phyloP scores from a whole-genome alignment of 2,888 invertebrate species.

The Macroteleia sp. region DNA sequence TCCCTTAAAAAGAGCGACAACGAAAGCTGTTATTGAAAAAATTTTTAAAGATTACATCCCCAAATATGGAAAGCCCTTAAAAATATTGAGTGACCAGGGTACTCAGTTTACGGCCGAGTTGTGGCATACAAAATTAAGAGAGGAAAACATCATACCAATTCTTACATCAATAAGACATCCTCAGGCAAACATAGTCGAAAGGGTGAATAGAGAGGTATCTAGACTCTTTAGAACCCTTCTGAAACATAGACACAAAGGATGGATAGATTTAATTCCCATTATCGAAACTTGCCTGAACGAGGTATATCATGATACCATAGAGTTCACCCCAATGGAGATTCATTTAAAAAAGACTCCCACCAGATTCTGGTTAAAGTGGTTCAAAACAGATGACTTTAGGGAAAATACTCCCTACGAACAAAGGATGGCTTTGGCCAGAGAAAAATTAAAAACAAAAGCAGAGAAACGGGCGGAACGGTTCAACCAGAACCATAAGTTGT shows the following conservation, averaged over 20 bases:
- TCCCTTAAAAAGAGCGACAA: slow-evolving; percentile 5
- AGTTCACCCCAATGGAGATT: slow-evolving; percentile 3
- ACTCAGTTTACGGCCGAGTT: slow-evolving; percentile 4
- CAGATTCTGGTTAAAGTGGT: not conserved
- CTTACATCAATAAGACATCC: slow-evolving; percentile 9
- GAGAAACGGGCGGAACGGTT: not conserved
- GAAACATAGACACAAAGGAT: not conserved
- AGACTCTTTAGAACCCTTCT: slow-evolving; percentile 5
- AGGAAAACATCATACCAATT: not conserved
- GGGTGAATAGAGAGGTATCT: not conserved
- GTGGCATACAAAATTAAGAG: not conserved
- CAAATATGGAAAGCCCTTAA: not conserved
- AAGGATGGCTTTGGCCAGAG: not conserved
- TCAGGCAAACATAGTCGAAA: not conserved
- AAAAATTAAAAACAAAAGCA: not conserved
- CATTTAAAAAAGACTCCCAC: not conserved
- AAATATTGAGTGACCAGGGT: slow-evolving; percentile 6
- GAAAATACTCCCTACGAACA: not conserved
- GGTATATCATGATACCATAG: not conserved
- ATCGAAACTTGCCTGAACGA: slow-evolving; percentile 6
- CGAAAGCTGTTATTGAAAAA: not conserved
- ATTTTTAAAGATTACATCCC: slow-evolving; percentile 12
- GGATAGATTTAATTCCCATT: not conserved
- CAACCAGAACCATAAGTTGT: not conserved
- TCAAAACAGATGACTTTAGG: not conserved